phyloP scores from a whole-genome alignment of 2,113 vertebrate species.

The Ramphastos sulfuratus region DNA sequence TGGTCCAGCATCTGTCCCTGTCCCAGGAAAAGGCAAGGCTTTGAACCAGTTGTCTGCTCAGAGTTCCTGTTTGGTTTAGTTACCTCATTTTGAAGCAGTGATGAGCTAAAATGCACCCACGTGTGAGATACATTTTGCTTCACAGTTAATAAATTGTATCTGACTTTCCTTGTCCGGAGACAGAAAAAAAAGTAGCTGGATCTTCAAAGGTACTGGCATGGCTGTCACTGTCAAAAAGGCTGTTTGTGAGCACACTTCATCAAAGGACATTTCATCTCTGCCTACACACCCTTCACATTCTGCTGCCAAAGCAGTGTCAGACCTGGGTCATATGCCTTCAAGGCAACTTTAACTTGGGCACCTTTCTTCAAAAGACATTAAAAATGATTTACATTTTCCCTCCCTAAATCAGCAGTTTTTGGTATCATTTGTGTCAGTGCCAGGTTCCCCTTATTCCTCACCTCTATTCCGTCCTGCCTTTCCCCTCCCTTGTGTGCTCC shows the following conservation, averaged over 20 bases:
- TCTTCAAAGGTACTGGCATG: constrained; percentile 1
- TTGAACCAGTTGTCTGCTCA: background rate
- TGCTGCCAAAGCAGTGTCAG: constrained; percentile 51
- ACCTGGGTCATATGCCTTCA: constrained; percentile 20
- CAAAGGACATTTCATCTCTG: constrained; percentile 43
- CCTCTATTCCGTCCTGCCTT: background rate
- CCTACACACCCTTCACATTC: constrained; percentile 8
- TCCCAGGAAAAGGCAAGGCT: background rate
- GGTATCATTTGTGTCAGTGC: constrained; percentile 17
- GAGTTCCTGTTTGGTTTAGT: background rate
- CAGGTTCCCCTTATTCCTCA: constrained; percentile 42
- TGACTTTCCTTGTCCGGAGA: constrained; percentile 6
- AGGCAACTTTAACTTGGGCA: constrained; percentile 41
- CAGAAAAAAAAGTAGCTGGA: constrained; percentile 22
- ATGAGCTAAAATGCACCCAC: background rate
- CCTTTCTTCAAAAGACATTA: constrained; percentile 51
- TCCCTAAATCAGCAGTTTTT: constrained; percentile 56
- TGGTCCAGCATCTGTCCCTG: background rate
- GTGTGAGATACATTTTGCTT: background rate
- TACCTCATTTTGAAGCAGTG: background rate
- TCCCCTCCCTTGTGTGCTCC: background rate
- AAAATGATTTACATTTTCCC: constrained; percentile 27
- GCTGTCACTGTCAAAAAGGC: constrained; percentile 20
- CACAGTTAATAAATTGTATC: background rate
- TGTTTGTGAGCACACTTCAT: background rate